These are phyloP conservation scores for Anguilla anguilla DNA, from an alignment of 2,797 vertebrate genomes.

Conservation along the genomic window DNA sequence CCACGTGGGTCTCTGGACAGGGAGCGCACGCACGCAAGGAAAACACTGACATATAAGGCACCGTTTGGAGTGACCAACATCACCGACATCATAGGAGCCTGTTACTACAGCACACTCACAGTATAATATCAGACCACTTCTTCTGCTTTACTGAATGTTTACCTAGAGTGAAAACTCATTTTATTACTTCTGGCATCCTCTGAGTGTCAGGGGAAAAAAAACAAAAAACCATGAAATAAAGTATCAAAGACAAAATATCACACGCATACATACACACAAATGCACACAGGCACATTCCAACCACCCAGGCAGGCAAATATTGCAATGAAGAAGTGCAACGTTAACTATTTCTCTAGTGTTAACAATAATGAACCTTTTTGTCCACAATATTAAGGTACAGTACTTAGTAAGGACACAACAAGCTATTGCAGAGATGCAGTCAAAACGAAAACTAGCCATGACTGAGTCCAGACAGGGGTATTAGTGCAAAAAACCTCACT, in stretches of 20 bases:
- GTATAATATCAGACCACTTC: constrained; percentile 6
- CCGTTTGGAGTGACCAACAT: constrained; percentile 46
- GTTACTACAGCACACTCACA: constrained; percentile 3
- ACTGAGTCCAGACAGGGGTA: constrained; percentile 63
- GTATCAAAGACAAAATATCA: constrained; percentile 51
- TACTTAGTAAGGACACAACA: constrained; percentile 43
- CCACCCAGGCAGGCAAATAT: constrained; percentile 25
- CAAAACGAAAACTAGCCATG: constrained; percentile 46
- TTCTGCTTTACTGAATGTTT: background rate
- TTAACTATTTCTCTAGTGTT: constrained; percentile 60
- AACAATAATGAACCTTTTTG: constrained; percentile 46
- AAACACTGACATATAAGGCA: constrained; percentile 62
- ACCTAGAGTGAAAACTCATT: constrained; percentile 14
- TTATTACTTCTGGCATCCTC: constrained; percentile 33
- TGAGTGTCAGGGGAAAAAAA: constrained; percentile 1
- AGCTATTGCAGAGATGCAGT: constrained; percentile 68
- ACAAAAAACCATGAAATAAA: constrained; percentile 57
- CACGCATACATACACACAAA: constrained; percentile 31
- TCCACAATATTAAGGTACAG: constrained; percentile 34
- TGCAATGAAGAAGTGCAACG: constrained; percentile 38
- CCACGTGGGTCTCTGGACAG: background rate
- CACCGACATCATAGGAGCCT: constrained; percentile 42
- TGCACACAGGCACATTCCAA: constrained; percentile 19
- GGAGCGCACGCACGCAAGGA: background rate
- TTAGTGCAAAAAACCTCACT: constrained; percentile 79